Evolutionary conservation across 2,888 invertebrate genomes (phyloP).

Genomic region (Drosophila macrospina): DNA sequence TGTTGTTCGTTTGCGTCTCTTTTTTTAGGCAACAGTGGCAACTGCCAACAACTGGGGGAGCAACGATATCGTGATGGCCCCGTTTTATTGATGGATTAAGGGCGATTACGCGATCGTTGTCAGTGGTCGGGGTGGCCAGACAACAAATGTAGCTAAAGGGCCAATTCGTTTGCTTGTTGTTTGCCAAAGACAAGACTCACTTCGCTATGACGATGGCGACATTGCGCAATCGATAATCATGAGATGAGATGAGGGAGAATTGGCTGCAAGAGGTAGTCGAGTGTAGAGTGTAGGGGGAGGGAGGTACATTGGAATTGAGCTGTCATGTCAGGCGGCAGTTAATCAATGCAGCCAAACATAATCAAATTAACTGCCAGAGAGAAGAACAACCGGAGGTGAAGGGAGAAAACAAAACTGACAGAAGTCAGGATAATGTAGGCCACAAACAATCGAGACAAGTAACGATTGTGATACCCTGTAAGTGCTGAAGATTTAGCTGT

Average conservation of each 20-base stretch:
- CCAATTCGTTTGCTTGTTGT: slow-evolving; percentile 66
- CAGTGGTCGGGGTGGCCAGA: slow-evolving; percentile 55
- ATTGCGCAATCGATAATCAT: slow-evolving; percentile 83
- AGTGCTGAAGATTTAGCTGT: neutral
- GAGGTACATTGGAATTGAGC: slow-evolving; percentile 78
- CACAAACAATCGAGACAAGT: slow-evolving; percentile 6
- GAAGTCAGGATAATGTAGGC: slow-evolving; percentile 14
- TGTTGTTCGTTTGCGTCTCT: too few species aligned
- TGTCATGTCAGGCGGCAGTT: slow-evolving; percentile 84
- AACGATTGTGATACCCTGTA: slow-evolving; percentile 12
- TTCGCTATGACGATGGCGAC: slow-evolving; percentile 52
- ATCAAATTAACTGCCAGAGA: slow-evolving; percentile 77
- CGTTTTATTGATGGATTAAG: slow-evolving; percentile 85
- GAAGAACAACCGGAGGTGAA: slow-evolving; percentile 41
- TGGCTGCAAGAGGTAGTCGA: too few species aligned
- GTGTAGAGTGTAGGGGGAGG: neutral
- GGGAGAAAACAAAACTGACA: neutral
- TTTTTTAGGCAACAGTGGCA: slow-evolving; percentile 64
- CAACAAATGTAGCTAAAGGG: slow-evolving; percentile 63
- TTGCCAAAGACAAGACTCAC: slow-evolving; percentile 58
- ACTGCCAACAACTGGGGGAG: slow-evolving; percentile 57
- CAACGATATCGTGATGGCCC: slow-evolving; percentile 83
- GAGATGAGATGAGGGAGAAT: slow-evolving; percentile 29
- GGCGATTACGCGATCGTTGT: slow-evolving; percentile 84
- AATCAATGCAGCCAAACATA: slow-evolving; percentile 83